These are phyloP conservation scores for Cichlasoma orientale DNA, from an alignment of 2,797 vertebrate genomes.

Conservation along the genomic window DNA sequence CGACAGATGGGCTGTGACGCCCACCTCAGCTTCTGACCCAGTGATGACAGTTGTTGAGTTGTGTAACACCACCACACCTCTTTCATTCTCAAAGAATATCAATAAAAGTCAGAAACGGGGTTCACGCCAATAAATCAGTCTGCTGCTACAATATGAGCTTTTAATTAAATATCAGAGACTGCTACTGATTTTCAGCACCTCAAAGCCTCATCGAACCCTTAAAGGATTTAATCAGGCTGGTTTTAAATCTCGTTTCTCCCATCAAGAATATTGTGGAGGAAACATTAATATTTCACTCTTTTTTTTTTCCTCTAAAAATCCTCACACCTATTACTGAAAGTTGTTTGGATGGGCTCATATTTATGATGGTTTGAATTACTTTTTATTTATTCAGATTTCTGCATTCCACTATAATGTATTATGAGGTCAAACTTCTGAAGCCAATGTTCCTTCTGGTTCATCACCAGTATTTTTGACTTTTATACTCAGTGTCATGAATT, in stretches of 20 bases:
- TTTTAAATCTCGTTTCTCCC: neutral
- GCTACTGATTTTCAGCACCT: neutral
- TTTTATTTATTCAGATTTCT: neutral
- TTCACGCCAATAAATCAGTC: conserved; percentile 20
- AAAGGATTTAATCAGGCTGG: neutral
- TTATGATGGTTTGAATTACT: neutral
- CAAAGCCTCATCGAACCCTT: neutral
- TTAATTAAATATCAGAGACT: conserved; percentile 27
- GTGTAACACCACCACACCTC: conserved; percentile 43
- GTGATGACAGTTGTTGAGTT: conserved; percentile 50
- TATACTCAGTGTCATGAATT: conserved; percentile 35
- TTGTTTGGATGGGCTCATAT: neutral
- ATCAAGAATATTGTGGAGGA: neutral
- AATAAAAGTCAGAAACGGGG: conserved; percentile 36
- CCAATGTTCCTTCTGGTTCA: neutral
- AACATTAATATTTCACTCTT: neutral
- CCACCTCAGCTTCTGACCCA: conserved; percentile 53
- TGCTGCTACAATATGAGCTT: neutral
- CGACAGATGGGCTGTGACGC: conserved; percentile 30
- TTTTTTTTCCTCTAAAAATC: neutral
- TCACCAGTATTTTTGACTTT: neutral
- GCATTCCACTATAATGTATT: neutral
- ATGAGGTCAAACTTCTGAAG: conserved; percentile 1
- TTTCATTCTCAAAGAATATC: conserved; percentile 39
- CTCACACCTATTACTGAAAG: too few species aligned